Evolutionary conservation across 1,140 invertebrate genomes (phyloP), one percentile per base, ranked within the genome.

Genomic region (Lutraria rhynchaena): DNA sequence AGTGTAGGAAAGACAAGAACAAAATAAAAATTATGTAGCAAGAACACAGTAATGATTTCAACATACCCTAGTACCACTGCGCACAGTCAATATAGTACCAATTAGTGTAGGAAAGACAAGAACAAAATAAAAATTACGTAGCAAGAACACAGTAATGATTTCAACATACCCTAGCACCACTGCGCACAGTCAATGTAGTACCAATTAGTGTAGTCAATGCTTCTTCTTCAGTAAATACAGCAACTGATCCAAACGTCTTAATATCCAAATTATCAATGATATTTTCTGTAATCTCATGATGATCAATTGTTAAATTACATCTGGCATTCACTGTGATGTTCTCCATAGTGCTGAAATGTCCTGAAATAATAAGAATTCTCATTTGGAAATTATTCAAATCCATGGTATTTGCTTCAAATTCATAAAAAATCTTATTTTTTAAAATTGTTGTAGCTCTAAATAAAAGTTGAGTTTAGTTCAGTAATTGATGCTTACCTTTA

Each of bases 201-300:
- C 88, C 88, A 13, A 70, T 41, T 17, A 89, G 65, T 5, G 84
- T 85, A 9, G 86, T 87, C 19, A 82, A 49, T 15, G 85, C 86
- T 11, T 84, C 75, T 11, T 78, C 53, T 19, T 84, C 77, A 31
- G 88, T 87, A 4, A 83, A 46, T 13, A 89, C 86, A 24, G 58
- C 58, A 15, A 89, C 53, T 17, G 83, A 74, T 41, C 85, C 86
- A 82, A 86, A 89, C 0, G 87, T 86, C 73, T 88, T 88, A 46
- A 88, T 84, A 53, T 88, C 87, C 35, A 88, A 80, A 46, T 82
- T 71, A 13, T 83, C 57, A 35, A 83, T 80, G 3, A 65, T 29
- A 67, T 78, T 83, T 17, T 44, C 57, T 37, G 70, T 81, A 19
- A 27, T 31, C 0, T 35, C 22, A 55, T 84, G 65, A 65, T 88